Evolutionary conservation across 2,888 invertebrate species (phyloP), one percentile per base, ranked within the genome.

Genomic region (Drosophila hamatofila): DNA sequence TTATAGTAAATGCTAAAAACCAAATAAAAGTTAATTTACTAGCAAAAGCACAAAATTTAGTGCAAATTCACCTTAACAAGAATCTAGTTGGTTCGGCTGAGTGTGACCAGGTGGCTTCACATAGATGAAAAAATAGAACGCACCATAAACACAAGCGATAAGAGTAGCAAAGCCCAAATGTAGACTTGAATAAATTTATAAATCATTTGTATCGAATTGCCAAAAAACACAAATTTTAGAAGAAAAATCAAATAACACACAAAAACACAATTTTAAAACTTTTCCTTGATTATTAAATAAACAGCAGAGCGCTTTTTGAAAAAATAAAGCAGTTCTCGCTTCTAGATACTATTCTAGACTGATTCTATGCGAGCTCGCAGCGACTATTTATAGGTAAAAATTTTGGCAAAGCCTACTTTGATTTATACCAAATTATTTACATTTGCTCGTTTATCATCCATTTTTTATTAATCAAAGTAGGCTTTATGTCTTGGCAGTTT

Each of bases 101-200:
- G 23, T 52, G 52, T 37, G 52, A 37, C 52, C 52, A 52, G 6
- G 1, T 23, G 1, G 2, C 0, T 5, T 3, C 0, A 35, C 0
- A 35, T 0, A 0, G 4, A 0, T 0, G 0, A 0, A 0, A 14
- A 1, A 4, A 35, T 2, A 21, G 3, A 6, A 0, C 16, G 52
- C 35, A n/a, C 1, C 0, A 12, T 3, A 9, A 37, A 5, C 16
- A 37, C 2, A 5, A 23, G 2, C n/a, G 23, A 16, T 1, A 16
- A 0, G 1, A n/a, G 1, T 2, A 52, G 6, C 7, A 30, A 0
- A 2, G 14, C 1, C 49, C 18, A 49, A 30, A 18, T 7, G 30
- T 49, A 8, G 0, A 30, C 18, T 14, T 12, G 30, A 14, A n/a
- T 8, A 2, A 6, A 30, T 12, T 12, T 27, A 7, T 0, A 18